Percentiles rank a stretch among this genome's conserved stretches.
Evolutionary conservation across 2,888 invertebrate species (phyloP).

Genomic region (Ophonus ardosiacus): DNA sequence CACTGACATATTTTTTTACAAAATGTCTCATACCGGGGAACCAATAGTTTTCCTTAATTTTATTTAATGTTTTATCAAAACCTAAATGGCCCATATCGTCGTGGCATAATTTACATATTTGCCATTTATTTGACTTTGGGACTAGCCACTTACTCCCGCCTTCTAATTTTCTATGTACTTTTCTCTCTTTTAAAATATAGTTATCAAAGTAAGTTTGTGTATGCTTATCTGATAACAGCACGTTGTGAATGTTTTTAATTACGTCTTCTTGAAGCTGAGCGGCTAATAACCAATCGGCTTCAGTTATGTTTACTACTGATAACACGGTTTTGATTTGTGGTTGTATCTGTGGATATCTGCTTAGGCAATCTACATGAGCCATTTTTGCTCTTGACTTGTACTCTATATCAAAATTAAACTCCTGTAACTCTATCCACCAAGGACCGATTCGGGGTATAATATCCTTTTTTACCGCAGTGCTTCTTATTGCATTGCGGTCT

Average conservation of each 20-base stretch:
- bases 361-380: conserved; percentile 66
- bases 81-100: conserved; percentile 71
- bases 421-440: conserved; percentile 67
- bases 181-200: conserved; percentile 64
- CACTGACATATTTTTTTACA: conserved; percentile 52
- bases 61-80: conserved; percentile 69
- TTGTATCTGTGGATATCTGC: conserved; percentile 64
- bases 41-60: conserved; percentile 68
- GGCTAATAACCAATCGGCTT: conserved; percentile 66
- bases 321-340: conserved; percentile 65
- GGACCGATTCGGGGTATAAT: conserved; percentile 65
- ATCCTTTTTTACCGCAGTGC: conserved; percentile 63
- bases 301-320: conserved; percentile 64
- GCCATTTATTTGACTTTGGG: conserved; percentile 64
- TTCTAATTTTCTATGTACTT: conserved; percentile 64
- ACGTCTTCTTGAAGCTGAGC: conserved; percentile 57
- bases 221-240: conserved; percentile 20
- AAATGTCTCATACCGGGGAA: conserved; percentile 66
- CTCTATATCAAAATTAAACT: conserved; percentile 66
- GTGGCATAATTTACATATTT: conserved; percentile 65
- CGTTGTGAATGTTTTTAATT: conserved; percentile 10
- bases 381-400: conserved; percentile 65
- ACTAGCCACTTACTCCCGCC: conserved; percentile 65
- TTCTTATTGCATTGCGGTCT: conserved; percentile 66
- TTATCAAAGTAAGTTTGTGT: conserved; percentile 10